phyloP scores from a whole-genome alignment of 2,888 invertebrate species.

The Aleiodes testaceus region DNA sequence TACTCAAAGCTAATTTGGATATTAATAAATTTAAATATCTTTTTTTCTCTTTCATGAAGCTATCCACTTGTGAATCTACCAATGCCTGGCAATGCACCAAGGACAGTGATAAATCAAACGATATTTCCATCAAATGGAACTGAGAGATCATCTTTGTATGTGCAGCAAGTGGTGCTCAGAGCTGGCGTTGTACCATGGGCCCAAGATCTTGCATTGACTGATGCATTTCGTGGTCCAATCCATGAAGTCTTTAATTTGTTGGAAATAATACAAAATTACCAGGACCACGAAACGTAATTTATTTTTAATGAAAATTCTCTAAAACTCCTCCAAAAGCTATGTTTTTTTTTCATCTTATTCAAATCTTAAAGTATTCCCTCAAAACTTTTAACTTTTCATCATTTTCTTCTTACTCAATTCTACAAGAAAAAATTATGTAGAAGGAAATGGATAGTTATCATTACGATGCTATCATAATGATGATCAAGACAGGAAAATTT shows the following conservation, averaged over 20 bases:
- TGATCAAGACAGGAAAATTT: too few relatives aligned
- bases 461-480: too few relatives aligned
- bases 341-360: too few relatives aligned
- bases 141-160: slow-evolving; percentile 79
- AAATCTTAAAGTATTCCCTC: too few relatives aligned
- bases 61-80: slow-evolving; percentile 90
- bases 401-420: too few relatives aligned
- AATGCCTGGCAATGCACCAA: slow-evolving; percentile 91
- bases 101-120: slow-evolving; percentile 76
- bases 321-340: too few relatives aligned
- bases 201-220: slow-evolving; percentile 85
- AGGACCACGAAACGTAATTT: slow-evolving; percentile 80
- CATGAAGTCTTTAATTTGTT: slow-evolving; percentile 91
- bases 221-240: slow-evolving; percentile 93
- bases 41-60: slow-evolving; percentile 74
- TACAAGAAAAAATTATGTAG: too few relatives aligned
- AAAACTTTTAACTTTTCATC: too few relatives aligned
- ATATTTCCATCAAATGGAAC: slow-evolving; percentile 63
- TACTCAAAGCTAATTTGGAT: not conserved
- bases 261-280: slow-evolving; percentile 89
- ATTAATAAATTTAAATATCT: not conserved
- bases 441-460: not conserved
- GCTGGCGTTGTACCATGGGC: slow-evolving; percentile 92
- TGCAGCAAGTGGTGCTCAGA: slow-evolving; percentile 85
- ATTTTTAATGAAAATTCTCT: too few relatives aligned